A percentile compares a stretch with the other conserved stretches of the same genome.
phyloP scores from a whole-genome alignment of 2,888 invertebrate species.

The Beris morrisii region DNA sequence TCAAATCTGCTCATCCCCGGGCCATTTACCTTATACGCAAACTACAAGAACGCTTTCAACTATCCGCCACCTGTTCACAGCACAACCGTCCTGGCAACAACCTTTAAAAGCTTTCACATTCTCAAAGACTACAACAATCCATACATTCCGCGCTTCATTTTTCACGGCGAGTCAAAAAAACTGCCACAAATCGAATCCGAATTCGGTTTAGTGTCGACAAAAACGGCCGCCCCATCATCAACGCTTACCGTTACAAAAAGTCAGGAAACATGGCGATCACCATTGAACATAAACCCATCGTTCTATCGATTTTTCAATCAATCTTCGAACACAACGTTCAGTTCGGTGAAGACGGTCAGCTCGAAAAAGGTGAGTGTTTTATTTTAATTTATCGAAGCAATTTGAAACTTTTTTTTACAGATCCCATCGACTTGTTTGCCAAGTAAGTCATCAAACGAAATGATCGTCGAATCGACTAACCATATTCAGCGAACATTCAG shows the following conservation, averaged over 20 bases:
- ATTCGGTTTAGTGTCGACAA: slow-evolving; percentile 1
- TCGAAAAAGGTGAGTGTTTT: slow-evolving; percentile 16
- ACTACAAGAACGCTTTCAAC: slow-evolving; percentile 3
- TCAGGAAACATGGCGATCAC: slow-evolving; percentile 23
- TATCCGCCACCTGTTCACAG: slow-evolving; percentile 4
- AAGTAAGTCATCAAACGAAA: not conserved
- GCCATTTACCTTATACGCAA: slow-evolving; percentile 25
- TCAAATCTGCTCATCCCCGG: slow-evolving; percentile 20
- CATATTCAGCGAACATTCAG: slow-evolving; percentile 4
- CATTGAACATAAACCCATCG: slow-evolving; percentile 21
- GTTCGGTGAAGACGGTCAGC: not conserved
- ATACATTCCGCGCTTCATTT: slow-evolving; percentile 21
- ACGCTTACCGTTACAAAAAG: not conserved
- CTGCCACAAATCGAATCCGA: slow-evolving; percentile 6
- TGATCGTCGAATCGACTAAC: not conserved
- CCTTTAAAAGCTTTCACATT: slow-evolving; percentile 18
- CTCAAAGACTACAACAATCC: slow-evolving; percentile 28
- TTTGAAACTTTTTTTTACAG: slow-evolving; percentile 4
- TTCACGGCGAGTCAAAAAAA: slow-evolving; percentile 5
- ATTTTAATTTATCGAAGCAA: not conserved
- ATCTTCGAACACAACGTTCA: not conserved
- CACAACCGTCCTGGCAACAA: not conserved
- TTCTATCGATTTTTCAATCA: slow-evolving; percentile 23
- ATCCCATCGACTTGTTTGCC: not conserved
- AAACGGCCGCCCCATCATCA: not conserved